Conservation (phyloP, 2,797 vertebrate species). For the Myotis vivesi region DNA sequence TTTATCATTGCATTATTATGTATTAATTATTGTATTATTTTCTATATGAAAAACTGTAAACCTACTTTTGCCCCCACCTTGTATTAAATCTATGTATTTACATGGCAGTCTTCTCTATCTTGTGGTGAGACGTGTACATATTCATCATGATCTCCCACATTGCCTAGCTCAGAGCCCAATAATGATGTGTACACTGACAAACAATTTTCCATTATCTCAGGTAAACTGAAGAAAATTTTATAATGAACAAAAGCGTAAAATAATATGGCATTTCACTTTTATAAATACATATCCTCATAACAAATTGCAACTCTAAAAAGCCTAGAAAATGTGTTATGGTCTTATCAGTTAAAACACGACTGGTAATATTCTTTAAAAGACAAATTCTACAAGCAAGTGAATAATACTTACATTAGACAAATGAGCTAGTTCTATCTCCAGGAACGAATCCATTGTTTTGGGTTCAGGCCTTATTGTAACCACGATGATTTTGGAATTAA, state of each 20-base stretch:
- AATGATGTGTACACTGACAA: neutral
- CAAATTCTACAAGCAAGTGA: neutral
- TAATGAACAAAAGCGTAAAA: neutral
- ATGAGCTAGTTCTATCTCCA: conserved; percentile 98
- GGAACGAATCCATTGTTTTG: conserved; percentile 90
- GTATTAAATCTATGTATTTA: neutral
- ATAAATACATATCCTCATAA: neutral
- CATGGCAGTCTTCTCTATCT: neutral
- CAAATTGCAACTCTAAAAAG: conserved; percentile 1
- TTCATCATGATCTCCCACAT: neutral
- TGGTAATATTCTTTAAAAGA: neutral
- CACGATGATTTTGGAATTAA: conserved; percentile 99
- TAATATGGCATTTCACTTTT: neutral
- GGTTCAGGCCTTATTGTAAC: conserved; percentile 97
- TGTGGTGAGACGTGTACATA: neutral
- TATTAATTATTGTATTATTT: neutral
- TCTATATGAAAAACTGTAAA: neutral
- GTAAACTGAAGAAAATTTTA: neutral
- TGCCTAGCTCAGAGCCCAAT: neutral
- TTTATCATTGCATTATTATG: neutral
- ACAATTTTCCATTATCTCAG: neutral
- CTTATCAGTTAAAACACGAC: neutral
- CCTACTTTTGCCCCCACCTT: neutral
- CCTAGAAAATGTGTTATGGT: neutral
- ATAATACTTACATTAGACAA: conserved; percentile 93